Evolutionary conservation across 2,888 invertebrate genomes (phyloP), one percentile per base, ranked within the genome.

Genomic region (Lydus trimaculatus): DNA sequence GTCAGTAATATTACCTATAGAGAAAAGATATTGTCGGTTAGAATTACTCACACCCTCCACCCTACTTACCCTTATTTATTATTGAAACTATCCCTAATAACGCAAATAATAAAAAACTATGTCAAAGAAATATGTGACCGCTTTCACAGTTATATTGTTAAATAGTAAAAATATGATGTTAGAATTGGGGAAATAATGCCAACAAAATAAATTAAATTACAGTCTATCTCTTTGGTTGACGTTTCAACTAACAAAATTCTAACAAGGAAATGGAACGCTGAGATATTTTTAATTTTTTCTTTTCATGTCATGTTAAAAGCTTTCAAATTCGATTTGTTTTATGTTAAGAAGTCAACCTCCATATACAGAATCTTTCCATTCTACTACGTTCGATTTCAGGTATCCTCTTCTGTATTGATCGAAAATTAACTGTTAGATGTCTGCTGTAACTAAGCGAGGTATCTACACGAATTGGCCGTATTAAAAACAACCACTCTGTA

Each of bases 31-130:
- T 36, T 36, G 15, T 36, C 6, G 13, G 63, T 59, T 61, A 61
- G 65, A 69, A 65, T 69, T 69, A 69, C 63, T 65, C 69, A 69
- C 69, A 62, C 65, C 63, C 17, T 20, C 11, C 13, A 2, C 33
- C 11, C 33, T 33, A n/a, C n/a, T n/a, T n/a, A n/a, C n/a, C n/a
- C n/a, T n/a, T n/a, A n/a, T n/a, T n/a, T n/a, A 33, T 33, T 56
- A 25, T 15, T 33, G 28, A 36, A 64, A 64, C 67, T 59, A 64
- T 67, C 63, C 15, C 64, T 31, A 33, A 63, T 28, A 43, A 65
- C 58, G 48, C 43, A 61, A 33, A 28, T 31, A 25, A 11, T 13
- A 36, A 31, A 65, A 58, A 59, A 63, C 60, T 4, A 52, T 48
- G 69, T 69, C 69, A 65, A 31, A 28, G 31, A 69, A 65, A 69